Base-by-base conservation (phyloP, 2,113 vertebrate species). In the Barnardius zonarius region DNA sequence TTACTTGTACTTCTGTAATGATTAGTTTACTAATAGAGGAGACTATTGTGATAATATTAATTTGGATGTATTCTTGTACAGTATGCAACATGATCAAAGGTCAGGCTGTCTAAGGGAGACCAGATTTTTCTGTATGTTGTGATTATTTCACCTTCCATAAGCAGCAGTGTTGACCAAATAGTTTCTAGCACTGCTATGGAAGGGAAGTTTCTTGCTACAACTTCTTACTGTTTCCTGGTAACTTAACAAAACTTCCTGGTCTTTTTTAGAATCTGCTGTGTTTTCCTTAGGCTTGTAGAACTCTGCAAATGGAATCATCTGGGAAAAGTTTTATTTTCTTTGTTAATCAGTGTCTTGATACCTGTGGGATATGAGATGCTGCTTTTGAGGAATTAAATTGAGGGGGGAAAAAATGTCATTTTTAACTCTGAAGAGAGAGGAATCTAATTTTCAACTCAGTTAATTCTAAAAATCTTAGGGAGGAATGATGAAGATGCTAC, bases 391-490 rank as follows among this genome's bases (percentile, higher is more conserved):
- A 20, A 2, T 27, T 63, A 33, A 76, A 77, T 8, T 11, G 14
- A 67, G 48, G 17, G 12, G 2, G 1, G 11, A 52, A 31, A 52
- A 31, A 46, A 14, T 6, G 11, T 35, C 0, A 31, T 25, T 80
- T 96, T 84, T 87, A 44, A 69, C 18, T 23, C 41, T 57, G 31
- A 49, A 73, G 44, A 79, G 43, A 61, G 43, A 57, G 30, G 18
- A 59, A 7, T 57, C 44, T 39, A 25, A 64, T 83, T n/a, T 82
- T 72, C n/a, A 91, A 7, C 23, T 64, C 51, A 31, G 10, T 74
- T 75, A 72, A 39, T 69, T 83, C 17, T 64, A 63, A 77, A 79
- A 86, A 25, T 55, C 7, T 63, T 77, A 43, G 35, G 37, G 28
- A 86, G 28, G 24, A 86, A 10, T 67, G 54, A 67, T 0, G 1